These are phyloP conservation scores for Pomatorhinus ruficollis DNA, from an alignment of 2,113 vertebrate species.

Conservation along the genomic window DNA sequence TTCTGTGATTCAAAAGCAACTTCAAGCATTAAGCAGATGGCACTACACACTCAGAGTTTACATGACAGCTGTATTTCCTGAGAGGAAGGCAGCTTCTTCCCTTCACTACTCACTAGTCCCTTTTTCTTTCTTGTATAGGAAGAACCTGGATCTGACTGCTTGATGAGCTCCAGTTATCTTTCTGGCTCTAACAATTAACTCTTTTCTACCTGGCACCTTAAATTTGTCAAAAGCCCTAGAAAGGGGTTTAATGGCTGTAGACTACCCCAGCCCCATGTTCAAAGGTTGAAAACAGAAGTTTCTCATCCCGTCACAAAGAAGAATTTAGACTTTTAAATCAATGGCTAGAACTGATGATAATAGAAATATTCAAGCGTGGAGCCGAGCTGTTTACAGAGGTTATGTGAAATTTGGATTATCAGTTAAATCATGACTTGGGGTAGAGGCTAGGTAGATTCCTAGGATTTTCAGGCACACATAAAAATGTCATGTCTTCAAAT, in stretches of 20 bases:
- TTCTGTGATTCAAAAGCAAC: background rate
- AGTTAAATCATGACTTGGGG: background rate
- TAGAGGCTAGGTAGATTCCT: background rate
- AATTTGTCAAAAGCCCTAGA: background rate
- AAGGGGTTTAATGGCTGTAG: background rate
- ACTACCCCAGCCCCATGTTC: background rate
- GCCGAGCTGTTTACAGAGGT: background rate
- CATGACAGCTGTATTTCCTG: conserved; percentile 17
- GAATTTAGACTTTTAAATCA: background rate
- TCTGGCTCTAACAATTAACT: background rate
- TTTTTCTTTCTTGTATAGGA: background rate
- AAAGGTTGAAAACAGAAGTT: background rate
- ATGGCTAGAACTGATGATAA: background rate
- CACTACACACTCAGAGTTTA: background rate
- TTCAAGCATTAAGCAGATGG: conserved; percentile 38
- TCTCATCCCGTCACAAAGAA: background rate
- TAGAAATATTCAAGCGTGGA: background rate
- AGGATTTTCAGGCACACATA: background rate
- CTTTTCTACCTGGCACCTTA: background rate
- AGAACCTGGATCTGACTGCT: background rate
- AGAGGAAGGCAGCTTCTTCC: background rate
- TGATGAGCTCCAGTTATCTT: background rate
- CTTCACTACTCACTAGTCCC: background rate
- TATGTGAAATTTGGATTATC: background rate
- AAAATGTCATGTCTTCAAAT: background rate